Conservation (phyloP, 2,113 vertebrate genomes). For the Synchiropus splendidus region DNA sequence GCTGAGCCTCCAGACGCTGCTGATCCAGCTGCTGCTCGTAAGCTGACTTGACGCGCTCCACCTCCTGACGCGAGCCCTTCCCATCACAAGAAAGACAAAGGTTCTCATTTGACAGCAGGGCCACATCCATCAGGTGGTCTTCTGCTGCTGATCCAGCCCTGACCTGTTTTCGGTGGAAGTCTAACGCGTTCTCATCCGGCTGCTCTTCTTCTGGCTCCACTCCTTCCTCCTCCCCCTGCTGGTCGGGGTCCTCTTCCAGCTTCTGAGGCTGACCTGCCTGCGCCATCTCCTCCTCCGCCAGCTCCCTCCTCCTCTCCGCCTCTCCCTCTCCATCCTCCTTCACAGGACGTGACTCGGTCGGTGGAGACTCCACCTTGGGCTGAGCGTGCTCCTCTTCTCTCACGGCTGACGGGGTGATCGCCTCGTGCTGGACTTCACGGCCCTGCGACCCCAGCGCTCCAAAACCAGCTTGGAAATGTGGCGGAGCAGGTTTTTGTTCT, state of each 20-base stretch:
- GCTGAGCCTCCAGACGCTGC: conserved; percentile 69
- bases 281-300: conserved; percentile 79
- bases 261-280: conserved; percentile 79
- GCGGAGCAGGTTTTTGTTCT: conserved; percentile 21
- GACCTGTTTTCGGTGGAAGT: conserved; percentile 50
- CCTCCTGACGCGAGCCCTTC: conserved; percentile 14
- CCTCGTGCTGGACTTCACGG: no score
- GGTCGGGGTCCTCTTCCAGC: conserved; percentile 66
- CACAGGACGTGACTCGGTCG: conserved; percentile 12
- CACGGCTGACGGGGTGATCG: no score
- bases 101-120: no score
- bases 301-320: conserved; percentile 82
- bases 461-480: no score
- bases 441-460: no score
- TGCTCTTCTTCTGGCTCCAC: conserved; percentile 36
- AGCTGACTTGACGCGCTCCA: conserved; percentile 45
- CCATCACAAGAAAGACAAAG: no score
- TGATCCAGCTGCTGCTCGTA: conserved; percentile 86
- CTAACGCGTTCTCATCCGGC: conserved; percentile 58
- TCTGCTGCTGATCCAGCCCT: conserved; percentile 4
- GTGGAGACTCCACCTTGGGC: conserved; percentile 63
- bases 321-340: conserved; percentile 70
- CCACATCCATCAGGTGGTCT: no score
- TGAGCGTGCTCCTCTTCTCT: conserved; percentile 38
- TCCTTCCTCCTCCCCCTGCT: conserved; percentile 55